Percentiles rank a stretch among this genome's conserved stretches.
These are phyloP conservation scores for Trissolcus japonicus DNA, from an alignment of 2,888 invertebrate genomes.

Conservation along the genomic window DNA sequence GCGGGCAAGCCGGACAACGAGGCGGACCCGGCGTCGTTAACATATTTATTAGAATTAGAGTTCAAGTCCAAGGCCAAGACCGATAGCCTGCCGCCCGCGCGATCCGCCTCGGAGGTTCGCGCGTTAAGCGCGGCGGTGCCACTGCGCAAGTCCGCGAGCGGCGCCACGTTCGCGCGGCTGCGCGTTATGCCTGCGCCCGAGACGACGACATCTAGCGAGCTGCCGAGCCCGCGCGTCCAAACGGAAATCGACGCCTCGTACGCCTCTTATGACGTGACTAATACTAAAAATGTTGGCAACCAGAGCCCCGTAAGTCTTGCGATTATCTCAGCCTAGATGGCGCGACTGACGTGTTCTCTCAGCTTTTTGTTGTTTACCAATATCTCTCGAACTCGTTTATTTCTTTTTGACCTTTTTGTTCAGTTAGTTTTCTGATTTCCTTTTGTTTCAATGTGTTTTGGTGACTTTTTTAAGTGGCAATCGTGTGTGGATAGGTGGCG, in stretches of 20 bases:
- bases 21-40: constrained; percentile 24
- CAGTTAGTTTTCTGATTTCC: background rate
- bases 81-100: constrained; percentile 80
- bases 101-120: constrained; percentile 76
- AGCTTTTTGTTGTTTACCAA: background rate
- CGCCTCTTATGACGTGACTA: constrained; percentile 73
- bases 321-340: constrained; percentile 14
- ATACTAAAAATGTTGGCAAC: constrained; percentile 72
- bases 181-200: constrained; percentile 80
- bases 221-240: constrained; percentile 79
- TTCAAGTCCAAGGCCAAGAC: constrained; percentile 73
- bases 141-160: constrained; percentile 75
- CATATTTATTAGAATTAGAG: constrained; percentile 19
- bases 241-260: constrained; percentile 81
- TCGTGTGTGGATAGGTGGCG: background rate
- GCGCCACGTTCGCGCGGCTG: constrained; percentile 84
- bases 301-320: constrained; percentile 70
- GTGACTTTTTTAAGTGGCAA: constrained; percentile 1
- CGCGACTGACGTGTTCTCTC: constrained; percentile 2
- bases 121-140: constrained; percentile 66
- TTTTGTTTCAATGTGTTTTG: background rate
- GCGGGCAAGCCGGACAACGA: constrained; percentile 67
- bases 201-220: constrained; percentile 75
- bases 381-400: background rate
- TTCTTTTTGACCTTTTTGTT: constrained; percentile 1